phyloP scores from a whole-genome alignment of 2,888 invertebrate genomes.

The Agrotis clavis region DNA sequence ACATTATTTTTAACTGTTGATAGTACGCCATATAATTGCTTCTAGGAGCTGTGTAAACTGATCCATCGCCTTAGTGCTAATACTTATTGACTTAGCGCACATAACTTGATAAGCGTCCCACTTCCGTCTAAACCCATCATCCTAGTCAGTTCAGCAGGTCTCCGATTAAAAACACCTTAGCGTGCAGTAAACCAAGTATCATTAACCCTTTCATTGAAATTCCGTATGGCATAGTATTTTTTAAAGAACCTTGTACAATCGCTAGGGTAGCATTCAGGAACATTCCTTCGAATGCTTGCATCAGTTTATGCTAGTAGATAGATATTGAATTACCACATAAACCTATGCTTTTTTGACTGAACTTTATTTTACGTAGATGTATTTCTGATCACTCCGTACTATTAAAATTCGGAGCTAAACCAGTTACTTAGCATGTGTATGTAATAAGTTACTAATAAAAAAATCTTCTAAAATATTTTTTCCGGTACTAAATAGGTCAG shows the following conservation, averaged over 20 bases:
- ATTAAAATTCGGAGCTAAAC: conserved; percentile 54
- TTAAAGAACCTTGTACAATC: neutral
- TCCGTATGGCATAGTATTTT: neutral
- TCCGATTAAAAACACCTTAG: conserved; percentile 59
- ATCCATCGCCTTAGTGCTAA: conserved; percentile 26
- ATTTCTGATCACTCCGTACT: conserved; percentile 24
- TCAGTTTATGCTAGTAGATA: conserved; percentile 30
- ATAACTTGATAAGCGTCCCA: conserved; percentile 49
- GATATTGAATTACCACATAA: conserved; percentile 33
- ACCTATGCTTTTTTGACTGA: conserved; percentile 36
- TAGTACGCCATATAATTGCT: conserved; percentile 23
- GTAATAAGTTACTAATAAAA: neutral
- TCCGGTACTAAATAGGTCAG: neutral
- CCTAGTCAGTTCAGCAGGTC: conserved; percentile 51
- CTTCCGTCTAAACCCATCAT: conserved; percentile 46
- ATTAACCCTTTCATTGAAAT: neutral
- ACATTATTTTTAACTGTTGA: neutral
- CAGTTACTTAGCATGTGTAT: conserved; percentile 1
- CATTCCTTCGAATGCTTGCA: conserved; percentile 4
- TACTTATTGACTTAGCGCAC: conserved; percentile 45
- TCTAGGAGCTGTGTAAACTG: conserved; percentile 29
- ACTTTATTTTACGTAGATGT: neutral
- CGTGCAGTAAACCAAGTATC: neutral
- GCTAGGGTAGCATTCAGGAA: too few species aligned
- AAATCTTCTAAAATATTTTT: neutral